Evolutionary conservation across 1,140 invertebrate species (phyloP).

Genomic region (Oedothorax gibbosus): DNA sequence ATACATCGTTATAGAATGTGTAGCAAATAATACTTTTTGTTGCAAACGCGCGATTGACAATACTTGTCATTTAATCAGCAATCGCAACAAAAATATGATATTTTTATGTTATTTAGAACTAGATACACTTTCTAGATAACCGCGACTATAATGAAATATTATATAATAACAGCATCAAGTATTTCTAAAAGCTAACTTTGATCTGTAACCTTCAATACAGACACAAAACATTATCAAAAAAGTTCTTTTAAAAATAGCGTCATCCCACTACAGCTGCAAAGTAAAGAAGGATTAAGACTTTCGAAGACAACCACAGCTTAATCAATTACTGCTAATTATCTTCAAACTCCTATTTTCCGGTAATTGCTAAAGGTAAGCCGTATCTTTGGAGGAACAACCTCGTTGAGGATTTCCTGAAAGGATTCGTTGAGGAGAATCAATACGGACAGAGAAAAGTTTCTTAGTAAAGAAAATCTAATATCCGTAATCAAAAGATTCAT

Average conservation of each 20-base stretch:
- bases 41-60: no score
- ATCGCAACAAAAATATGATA: no score
- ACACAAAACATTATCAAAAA: neutral
- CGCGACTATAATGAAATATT: no score
- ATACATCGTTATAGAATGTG: no score
- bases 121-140: no score
- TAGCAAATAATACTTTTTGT: no score
- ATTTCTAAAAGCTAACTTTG: no score
- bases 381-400: conserved; percentile 19
- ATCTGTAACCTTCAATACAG: no score
- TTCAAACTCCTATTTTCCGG: conserved; percentile 45
- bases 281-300: neutral
- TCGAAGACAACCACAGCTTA: conserved; percentile 37
- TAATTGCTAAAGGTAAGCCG: conserved; percentile 42
- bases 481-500: no score
- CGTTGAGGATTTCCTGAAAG: conserved; percentile 26
- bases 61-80: no score
- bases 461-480: neutral
- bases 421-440: conserved; percentile 34
- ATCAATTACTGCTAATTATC: conserved; percentile 47
- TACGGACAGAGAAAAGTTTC: conserved; percentile 28
- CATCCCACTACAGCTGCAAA: neutral
- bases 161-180: no score
- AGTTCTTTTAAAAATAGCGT: neutral
- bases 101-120: no score